phyloP scores from a whole-genome alignment of 92 coral and sea anemone genomes.

The Heteractis magnifica region DNA sequence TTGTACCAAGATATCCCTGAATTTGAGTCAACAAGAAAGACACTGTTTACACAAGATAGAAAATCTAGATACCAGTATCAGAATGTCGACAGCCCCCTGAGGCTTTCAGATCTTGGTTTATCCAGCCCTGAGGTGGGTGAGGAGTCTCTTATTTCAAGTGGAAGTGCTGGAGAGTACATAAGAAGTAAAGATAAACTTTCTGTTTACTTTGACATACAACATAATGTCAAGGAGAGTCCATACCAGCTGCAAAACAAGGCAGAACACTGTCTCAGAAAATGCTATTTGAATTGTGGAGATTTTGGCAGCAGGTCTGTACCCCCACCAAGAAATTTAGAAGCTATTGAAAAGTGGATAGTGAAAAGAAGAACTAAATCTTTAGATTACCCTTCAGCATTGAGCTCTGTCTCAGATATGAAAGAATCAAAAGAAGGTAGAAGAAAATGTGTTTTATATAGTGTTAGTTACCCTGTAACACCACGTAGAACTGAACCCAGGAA shows the following conservation, averaged over 20 bases:
- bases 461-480: not conserved
- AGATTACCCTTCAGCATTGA: not conserved
- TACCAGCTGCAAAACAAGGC: not conserved
- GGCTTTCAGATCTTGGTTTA: not conserved
- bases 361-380: not conserved
- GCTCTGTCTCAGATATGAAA: not conserved
- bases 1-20: not conserved
- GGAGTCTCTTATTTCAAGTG: not conserved
- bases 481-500: not conserved
- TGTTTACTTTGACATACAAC: not conserved
- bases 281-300: not conserved
- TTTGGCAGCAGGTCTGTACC: not conserved
- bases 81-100: not conserved
- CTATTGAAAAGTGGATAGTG: not conserved
- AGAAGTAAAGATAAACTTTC: not conserved
- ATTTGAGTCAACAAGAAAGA: not conserved
- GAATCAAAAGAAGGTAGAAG: not conserved
- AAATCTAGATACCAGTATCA: not conserved
- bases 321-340: conserved; percentile 5
- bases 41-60: not conserved
- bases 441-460: not conserved
- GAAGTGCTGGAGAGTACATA: not conserved
- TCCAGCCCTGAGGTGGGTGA: not conserved
- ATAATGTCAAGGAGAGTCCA: not conserved
- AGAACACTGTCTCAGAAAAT: not conserved